Conservation (phyloP, 2,888 invertebrate genomes). For the Drosophila pseudotakahashii region DNA sequence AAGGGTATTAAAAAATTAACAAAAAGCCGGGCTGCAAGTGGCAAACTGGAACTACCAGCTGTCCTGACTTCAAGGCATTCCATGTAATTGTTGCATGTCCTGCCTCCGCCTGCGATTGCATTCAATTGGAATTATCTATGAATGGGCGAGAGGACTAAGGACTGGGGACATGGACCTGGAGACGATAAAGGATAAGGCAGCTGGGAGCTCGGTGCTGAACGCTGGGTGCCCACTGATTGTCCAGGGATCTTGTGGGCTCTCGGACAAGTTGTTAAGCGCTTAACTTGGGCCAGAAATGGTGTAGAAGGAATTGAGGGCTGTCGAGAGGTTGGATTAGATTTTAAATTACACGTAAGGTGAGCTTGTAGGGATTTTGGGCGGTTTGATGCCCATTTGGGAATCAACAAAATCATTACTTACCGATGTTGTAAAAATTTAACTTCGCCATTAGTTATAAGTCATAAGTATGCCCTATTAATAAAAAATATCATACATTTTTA, state of each 20-base stretch:
- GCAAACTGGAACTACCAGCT: conserved; percentile 27
- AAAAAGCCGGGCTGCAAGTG: conserved; percentile 40
- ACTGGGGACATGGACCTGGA: conserved; percentile 4
- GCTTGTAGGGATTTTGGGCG: neutral
- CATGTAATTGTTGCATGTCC: conserved; percentile 39
- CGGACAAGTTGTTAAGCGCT: conserved; percentile 40
- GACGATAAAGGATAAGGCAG: conserved; percentile 19
- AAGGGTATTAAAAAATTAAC: conserved; percentile 48
- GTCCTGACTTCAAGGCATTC: conserved; percentile 11
- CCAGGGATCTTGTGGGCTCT: conserved; percentile 30
- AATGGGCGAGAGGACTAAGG: conserved; percentile 8
- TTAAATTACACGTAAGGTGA: conserved; percentile 22
- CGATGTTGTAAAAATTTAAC: neutral
- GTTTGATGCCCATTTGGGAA: neutral
- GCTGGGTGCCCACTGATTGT: conserved; percentile 29
- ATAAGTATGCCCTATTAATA: too few relatives aligned
- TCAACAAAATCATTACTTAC: conserved; percentile 1
- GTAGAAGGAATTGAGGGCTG: conserved; percentile 3
- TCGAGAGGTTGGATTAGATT: conserved; percentile 7
- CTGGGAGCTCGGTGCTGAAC: conserved; percentile 5
- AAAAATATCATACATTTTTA: too few relatives aligned
- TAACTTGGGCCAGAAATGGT: conserved; percentile 14
- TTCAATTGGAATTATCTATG: conserved; percentile 46
- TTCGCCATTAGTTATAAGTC: too few relatives aligned
- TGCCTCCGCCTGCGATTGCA: conserved; percentile 28